Evolutionary conservation across 2,888 invertebrate genomes (phyloP).

Genomic region (Lordiphosa fenestrarum): DNA sequence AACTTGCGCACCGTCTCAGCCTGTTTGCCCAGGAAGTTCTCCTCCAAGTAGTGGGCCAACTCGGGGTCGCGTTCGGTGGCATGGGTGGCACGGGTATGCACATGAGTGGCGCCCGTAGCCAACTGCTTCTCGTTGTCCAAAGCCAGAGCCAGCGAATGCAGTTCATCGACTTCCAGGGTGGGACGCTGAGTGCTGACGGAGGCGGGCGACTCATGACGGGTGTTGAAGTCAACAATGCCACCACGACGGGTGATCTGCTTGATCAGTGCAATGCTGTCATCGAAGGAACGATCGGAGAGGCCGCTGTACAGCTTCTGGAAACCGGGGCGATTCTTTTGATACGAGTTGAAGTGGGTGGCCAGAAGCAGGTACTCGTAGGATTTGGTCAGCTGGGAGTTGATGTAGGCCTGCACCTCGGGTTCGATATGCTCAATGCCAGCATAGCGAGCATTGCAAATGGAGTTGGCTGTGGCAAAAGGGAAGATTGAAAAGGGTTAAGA

Average conservation of each 20-base stretch:
- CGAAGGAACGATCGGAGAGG: slow-evolving; percentile 88
- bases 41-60: slow-evolving; percentile 88
- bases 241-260: slow-evolving; percentile 89
- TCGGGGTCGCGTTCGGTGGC: slow-evolving; percentile 83
- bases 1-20: slow-evolving; percentile 85
- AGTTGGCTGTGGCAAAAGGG: slow-evolving; percentile 16
- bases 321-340: slow-evolving; percentile 87
- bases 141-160: slow-evolving; percentile 87
- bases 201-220: slow-evolving; percentile 55
- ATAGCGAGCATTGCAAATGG: slow-evolving; percentile 67
- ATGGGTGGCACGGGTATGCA: slow-evolving; percentile 85
- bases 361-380: slow-evolving; percentile 89
- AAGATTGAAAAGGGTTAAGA: neutral
- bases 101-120: slow-evolving; percentile 84
- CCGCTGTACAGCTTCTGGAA: slow-evolving; percentile 88
- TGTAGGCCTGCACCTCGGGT: slow-evolving; percentile 69
- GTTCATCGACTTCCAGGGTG: slow-evolving; percentile 81
- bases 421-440: slow-evolving; percentile 70
- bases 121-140: slow-evolving; percentile 88
- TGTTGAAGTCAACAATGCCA: slow-evolving; percentile 82
- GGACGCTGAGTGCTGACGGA: slow-evolving; percentile 38
- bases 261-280: slow-evolving; percentile 87
- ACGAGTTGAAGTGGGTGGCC: slow-evolving; percentile 88
- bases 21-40: slow-evolving; percentile 87
- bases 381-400: slow-evolving; percentile 85